phyloP scores from a whole-genome alignment of 2,113 vertebrate species.

The Hippopotamus amphibius region DNA sequence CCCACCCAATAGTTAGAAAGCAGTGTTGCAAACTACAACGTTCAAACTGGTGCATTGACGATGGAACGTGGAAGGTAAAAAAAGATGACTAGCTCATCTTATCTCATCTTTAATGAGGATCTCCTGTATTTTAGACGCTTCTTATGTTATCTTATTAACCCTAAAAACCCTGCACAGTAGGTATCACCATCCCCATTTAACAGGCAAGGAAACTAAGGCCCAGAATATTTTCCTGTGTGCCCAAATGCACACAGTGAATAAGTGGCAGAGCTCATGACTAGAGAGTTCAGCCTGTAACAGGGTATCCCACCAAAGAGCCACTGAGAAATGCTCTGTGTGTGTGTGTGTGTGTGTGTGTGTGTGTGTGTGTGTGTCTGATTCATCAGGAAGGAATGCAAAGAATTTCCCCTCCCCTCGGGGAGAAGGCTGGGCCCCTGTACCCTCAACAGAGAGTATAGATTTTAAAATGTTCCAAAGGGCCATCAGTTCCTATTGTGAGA shows the following conservation, averaged over 20 bases:
- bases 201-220: not conserved
- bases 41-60: not conserved
- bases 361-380: constrained; percentile 56
- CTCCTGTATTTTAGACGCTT: not conserved
- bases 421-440: constrained; percentile 72
- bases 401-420: constrained; percentile 74
- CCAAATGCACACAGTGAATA: not conserved
- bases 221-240: not conserved
- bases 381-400: constrained; percentile 74
- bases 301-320: constrained; percentile 3
- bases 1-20: not conserved
- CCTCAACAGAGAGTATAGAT: constrained; percentile 66
- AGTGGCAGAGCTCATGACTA: not conserved
- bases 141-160: not conserved
- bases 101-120: not conserved
- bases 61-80: not conserved
- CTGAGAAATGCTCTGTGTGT: not conserved
- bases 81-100: not conserved
- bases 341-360: not conserved
- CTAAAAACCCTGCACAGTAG: not conserved
- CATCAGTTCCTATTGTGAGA: constrained; percentile 31
- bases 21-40: not conserved
- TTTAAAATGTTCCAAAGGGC: constrained; percentile 63
- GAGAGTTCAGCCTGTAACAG: constrained; percentile 12
- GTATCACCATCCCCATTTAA: not conserved